phyloP scores from a whole-genome alignment of 2,797 vertebrate genomes.

The Calcarius lapponicus region DNA sequence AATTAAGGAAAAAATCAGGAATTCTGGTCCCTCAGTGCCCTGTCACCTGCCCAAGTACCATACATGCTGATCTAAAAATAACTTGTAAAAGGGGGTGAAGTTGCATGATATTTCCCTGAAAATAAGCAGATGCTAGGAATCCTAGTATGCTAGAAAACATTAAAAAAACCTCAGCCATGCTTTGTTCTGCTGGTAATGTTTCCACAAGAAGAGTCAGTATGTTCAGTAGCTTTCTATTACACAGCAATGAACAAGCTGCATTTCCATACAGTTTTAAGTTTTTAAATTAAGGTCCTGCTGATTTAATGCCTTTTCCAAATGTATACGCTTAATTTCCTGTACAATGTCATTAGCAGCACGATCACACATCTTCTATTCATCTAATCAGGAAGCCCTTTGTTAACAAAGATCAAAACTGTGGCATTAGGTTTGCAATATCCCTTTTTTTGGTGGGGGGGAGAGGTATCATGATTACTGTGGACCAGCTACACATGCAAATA shows the following conservation, averaged over 20 bases:
- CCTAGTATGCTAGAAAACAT: slow-evolving; percentile 2
- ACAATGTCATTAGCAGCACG: slow-evolving; percentile 81
- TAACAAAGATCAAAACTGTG: slow-evolving; percentile 73
- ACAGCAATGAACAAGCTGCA: slow-evolving; percentile 77
- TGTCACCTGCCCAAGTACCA: neutral
- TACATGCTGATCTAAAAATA: neutral
- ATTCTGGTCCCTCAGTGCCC: neutral
- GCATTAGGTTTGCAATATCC: slow-evolving; percentile 22
- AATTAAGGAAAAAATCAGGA: slow-evolving; percentile 10
- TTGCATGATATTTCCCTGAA: slow-evolving; percentile 21
- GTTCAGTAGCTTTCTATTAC: slow-evolving; percentile 74
- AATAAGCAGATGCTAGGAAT: slow-evolving; percentile 36
- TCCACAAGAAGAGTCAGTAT: slow-evolving; percentile 69
- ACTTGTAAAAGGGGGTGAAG: slow-evolving; percentile 13
- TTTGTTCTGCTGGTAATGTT: slow-evolving; percentile 69
- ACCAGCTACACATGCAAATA: neutral
- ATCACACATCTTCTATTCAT: slow-evolving; percentile 78
- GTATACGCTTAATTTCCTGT: slow-evolving; percentile 82
- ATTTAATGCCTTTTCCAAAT: slow-evolving; percentile 83
- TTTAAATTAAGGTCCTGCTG: slow-evolving; percentile 86
- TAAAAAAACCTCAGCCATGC: slow-evolving; percentile 22
- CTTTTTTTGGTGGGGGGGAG: neutral
- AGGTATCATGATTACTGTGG: neutral
- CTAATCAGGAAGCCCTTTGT: slow-evolving; percentile 76
- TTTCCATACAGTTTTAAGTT: slow-evolving; percentile 83